These are phyloP conservation scores for Sclerodermus sp. DNA, from an alignment of 2,888 invertebrate genomes.

Conservation along the genomic window DNA sequence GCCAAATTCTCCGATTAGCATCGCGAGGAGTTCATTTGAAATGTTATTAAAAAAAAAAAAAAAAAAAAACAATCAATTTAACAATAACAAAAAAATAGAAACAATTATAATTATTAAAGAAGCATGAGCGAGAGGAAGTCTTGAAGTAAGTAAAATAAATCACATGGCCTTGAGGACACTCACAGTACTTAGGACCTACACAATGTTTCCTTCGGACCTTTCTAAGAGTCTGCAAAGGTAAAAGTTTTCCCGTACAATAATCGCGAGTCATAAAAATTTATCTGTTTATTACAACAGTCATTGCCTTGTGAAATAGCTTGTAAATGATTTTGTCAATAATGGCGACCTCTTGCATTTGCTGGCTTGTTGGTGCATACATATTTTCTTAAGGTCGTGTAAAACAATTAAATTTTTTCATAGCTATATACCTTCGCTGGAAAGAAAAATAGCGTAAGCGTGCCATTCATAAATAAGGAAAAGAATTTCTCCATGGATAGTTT, in stretches of 20 bases:
- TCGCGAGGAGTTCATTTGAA: too few species aligned
- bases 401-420: slow-evolving; percentile 24
- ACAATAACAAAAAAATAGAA: too few species aligned
- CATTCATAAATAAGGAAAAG: neutral
- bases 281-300: slow-evolving; percentile 48
- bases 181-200: neutral
- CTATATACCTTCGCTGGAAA: slow-evolving; percentile 30
- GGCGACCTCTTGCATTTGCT: slow-evolving; percentile 12
- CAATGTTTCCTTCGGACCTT: neutral
- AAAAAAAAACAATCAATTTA: too few species aligned
- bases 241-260: slow-evolving; percentile 47
- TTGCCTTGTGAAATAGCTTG: slow-evolving; percentile 40
- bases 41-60: too few species aligned
- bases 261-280: slow-evolving; percentile 47
- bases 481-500: too few species aligned
- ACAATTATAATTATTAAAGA: too few species aligned
- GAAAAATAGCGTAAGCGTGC: slow-evolving; percentile 26
- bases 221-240: slow-evolving; percentile 29
- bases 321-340: slow-evolving; percentile 50
- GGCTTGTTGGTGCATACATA: neutral
- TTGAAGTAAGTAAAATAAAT: slow-evolving; percentile 22
- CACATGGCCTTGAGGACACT: slow-evolving; percentile 16
- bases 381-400: slow-evolving; percentile 6
- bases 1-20: neutral
- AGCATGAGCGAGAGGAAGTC: too few species aligned